A percentile compares a stretch with the other conserved stretches of the same genome.
These are phyloP conservation scores for Malurus cyaneus DNA, from an alignment of 2,113 vertebrate genomes.

Conservation along the genomic window DNA sequence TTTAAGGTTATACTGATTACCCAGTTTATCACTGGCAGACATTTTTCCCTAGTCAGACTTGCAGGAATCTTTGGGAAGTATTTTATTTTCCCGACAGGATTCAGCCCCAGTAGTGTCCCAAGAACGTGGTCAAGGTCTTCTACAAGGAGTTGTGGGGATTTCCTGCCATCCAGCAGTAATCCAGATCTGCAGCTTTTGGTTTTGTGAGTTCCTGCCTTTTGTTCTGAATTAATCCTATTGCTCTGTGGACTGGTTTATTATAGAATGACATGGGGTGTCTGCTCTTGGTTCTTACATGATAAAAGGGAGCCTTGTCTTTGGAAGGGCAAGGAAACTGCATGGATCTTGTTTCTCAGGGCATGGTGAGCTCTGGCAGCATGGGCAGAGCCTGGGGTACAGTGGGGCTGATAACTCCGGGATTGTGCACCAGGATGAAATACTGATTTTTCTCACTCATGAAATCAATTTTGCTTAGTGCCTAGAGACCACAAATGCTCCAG, in stretches of 20 bases:
- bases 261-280: background rate
- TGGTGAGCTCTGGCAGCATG: background rate
- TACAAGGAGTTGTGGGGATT: background rate
- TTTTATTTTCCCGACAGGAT: background rate
- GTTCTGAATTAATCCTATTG: background rate
- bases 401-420: background rate
- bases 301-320: background rate
- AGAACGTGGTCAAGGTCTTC: background rate
- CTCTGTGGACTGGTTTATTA: background rate
- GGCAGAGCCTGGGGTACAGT: background rate
- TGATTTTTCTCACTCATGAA: background rate
- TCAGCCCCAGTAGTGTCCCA: background rate
- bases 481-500: background rate
- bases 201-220: background rate
- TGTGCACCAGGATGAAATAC: background rate
- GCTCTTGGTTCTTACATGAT: background rate
- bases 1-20: background rate
- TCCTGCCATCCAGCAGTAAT: background rate
- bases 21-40: background rate
- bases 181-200: background rate
- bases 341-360: background rate
- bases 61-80: background rate
- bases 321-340: background rate
- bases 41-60: background rate
- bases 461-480: background rate